Evolutionary conservation across 2,797 vertebrate species (phyloP).

Genomic region (Brachyrhaphis roseni): DNA sequence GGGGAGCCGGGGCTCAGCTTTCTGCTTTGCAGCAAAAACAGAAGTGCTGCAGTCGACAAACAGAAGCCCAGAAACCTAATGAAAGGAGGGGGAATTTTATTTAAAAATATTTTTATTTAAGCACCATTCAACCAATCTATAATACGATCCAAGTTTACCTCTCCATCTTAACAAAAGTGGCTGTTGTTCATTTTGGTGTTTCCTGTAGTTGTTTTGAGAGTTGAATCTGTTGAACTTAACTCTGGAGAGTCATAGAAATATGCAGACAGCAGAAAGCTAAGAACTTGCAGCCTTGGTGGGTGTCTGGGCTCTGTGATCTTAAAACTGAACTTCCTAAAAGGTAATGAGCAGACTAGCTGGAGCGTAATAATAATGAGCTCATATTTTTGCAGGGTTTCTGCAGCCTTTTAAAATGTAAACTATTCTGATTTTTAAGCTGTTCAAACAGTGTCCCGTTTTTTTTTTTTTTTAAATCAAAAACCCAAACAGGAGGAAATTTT

Average conservation of each 20-base stretch:
- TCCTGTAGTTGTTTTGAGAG: neutral
- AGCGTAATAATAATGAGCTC: neutral
- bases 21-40: constrained; percentile 55
- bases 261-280: neutral
- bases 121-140: neutral
- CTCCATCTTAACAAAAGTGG: neutral
- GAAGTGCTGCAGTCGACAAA: constrained; percentile 62
- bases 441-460: neutral
- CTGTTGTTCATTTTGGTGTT: neutral
- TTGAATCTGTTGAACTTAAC: neutral
- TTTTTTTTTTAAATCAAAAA: neutral
- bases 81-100: constrained; percentile 32
- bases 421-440: neutral
- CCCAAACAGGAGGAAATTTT: constrained; percentile 9
- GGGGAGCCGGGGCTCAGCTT: constrained; percentile 38
- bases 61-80: constrained; percentile 33
- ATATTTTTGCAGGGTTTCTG: neutral
- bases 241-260: neutral
- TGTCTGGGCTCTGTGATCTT: neutral
- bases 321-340: neutral
- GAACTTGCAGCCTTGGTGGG: neutral
- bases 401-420: neutral
- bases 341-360: neutral
- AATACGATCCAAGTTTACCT: neutral
- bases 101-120: constrained; percentile 42